Evolutionary conservation across 2,113 vertebrate genomes (phyloP).

Genomic region (Brachypodius melanocephalos): DNA sequence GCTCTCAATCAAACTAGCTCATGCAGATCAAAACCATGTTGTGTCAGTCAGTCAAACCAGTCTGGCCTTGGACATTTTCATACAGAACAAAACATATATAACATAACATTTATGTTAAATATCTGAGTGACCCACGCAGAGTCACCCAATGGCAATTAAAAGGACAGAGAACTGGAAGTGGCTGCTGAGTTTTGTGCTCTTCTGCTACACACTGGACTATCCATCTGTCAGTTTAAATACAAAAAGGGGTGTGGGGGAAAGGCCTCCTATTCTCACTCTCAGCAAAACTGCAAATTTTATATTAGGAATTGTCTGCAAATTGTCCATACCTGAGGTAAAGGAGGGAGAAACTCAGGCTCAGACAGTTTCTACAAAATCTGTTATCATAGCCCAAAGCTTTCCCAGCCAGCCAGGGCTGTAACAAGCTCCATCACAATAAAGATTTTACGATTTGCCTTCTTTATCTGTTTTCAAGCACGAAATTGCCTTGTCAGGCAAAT

Average conservation of each 20-base stretch:
- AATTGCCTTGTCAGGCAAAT: background rate
- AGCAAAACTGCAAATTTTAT: background rate
- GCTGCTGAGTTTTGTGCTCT: background rate
- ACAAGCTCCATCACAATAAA: background rate
- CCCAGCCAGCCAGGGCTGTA: background rate
- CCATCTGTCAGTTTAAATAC: background rate
- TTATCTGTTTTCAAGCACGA: background rate
- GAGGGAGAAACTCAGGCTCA: background rate
- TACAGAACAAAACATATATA: no score
- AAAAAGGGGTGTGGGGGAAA: background rate
- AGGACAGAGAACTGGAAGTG: background rate
- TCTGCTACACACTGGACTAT: background rate
- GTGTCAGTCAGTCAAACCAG: background rate
- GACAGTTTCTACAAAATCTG: background rate
- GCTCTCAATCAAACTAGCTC: background rate
- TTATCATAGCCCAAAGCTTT: background rate
- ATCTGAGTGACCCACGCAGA: background rate
- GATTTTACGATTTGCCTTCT: background rate
- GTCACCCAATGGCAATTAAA: background rate
- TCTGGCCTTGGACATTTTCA: background rate
- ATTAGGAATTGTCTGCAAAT: no score
- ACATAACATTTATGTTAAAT: no score
- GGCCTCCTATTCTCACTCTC: background rate
- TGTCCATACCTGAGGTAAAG: background rate
- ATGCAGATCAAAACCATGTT: background rate